phyloP scores from a whole-genome alignment of 2,888 invertebrate genomes.

The Trypoxylon attenuatum region DNA sequence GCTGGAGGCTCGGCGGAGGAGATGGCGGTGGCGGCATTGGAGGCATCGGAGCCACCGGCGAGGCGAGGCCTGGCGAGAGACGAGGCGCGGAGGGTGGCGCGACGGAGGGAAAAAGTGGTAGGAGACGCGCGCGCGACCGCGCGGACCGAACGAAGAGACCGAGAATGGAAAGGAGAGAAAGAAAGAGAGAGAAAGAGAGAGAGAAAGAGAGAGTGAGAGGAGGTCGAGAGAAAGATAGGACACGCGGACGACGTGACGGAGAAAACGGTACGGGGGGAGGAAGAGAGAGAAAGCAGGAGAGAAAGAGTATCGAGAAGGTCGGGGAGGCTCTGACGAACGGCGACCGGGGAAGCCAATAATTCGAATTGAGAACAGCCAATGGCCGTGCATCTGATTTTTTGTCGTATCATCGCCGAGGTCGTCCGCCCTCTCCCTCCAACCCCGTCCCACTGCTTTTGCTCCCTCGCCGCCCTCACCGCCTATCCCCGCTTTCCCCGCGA shows the following conservation, averaged over 20 bases:
- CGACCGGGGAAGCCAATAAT: slow-evolving; percentile 72
- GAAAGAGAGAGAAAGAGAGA: slow-evolving; percentile 32
- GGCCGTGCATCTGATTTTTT: slow-evolving; percentile 75
- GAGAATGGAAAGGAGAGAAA: no score
- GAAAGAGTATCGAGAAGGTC: slow-evolving; percentile 58
- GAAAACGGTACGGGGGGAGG: slow-evolving; percentile 24
- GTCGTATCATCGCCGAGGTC: slow-evolving; percentile 71
- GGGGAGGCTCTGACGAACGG: slow-evolving; percentile 69
- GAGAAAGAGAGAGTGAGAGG: slow-evolving; percentile 31
- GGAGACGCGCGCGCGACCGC: slow-evolving; percentile 21
- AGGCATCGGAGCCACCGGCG: slow-evolving; percentile 35
- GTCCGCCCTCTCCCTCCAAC: slow-evolving; percentile 37
- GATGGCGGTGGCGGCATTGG: slow-evolving; percentile 40
- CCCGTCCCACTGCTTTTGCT: slow-evolving; percentile 4
- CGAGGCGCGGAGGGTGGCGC: slow-evolving; percentile 25
- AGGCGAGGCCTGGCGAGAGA: no score
- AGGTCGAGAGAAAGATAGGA: slow-evolving; percentile 28
- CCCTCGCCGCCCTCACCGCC: slow-evolving; percentile 16
- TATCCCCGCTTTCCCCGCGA: slow-evolving; percentile 21
- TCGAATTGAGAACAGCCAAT: slow-evolving; percentile 75
- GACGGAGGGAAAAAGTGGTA: slow-evolving; percentile 49
- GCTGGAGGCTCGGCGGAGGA: slow-evolving; percentile 51
- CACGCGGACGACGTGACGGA: no score
- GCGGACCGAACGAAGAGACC: no score
- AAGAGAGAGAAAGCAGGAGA: slow-evolving; percentile 45